Evolutionary conservation across 2,113 vertebrate species (phyloP).

Genomic region (Bagarius yarrelli): DNA sequence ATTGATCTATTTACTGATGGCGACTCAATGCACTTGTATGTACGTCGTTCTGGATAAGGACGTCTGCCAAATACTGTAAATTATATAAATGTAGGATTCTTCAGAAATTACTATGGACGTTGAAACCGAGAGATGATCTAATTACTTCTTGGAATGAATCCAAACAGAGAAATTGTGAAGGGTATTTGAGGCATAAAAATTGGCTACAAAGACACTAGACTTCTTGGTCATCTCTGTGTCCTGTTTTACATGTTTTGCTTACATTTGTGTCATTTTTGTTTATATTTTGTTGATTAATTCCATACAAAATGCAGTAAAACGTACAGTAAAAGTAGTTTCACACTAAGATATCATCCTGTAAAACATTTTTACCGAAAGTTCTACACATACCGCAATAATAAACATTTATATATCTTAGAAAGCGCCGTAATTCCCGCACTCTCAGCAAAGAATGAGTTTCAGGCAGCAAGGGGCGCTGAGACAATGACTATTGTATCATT

Average conservation of each 20-base stretch:
- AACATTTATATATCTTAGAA: not conserved
- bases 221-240: too few relatives aligned
- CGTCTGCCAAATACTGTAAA: too few relatives aligned
- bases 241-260: too few relatives aligned
- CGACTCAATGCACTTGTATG: too few relatives aligned
- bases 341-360: not conserved
- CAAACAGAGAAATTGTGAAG: not conserved
- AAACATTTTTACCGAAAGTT: not conserved
- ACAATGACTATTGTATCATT: not conserved
- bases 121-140: not conserved
- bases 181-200: not conserved
- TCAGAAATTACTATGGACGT: not conserved
- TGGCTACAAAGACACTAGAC: not conserved
- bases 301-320: too few relatives aligned
- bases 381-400: not conserved
- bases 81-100: not conserved
- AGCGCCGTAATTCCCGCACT: too few relatives aligned
- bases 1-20: too few relatives aligned
- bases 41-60: too few relatives aligned
- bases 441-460: not conserved
- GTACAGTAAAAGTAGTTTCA: not conserved
- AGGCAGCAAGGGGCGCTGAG: not conserved
- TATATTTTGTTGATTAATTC: too few relatives aligned
- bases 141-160: not conserved
- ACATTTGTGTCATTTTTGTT: too few relatives aligned